These are phyloP conservation scores for Tiliacea citrago DNA, from an alignment of 2,888 invertebrate genomes.

Conservation along the genomic window DNA sequence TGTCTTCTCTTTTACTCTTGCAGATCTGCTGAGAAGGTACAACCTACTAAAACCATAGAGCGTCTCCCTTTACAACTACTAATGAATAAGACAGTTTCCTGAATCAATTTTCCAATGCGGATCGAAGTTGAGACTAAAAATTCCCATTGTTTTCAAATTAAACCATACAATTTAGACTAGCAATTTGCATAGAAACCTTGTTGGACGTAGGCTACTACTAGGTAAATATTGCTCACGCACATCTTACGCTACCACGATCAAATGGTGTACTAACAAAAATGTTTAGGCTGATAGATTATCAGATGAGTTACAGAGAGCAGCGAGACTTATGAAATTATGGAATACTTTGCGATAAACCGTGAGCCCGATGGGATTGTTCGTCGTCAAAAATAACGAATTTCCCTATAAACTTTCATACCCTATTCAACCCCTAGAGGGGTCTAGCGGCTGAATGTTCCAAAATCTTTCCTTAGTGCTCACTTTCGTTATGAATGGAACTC, in stretches of 20 bases:
- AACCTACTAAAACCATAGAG: neutral
- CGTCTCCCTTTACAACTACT: neutral
- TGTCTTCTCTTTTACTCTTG: neutral
- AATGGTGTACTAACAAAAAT: neutral
- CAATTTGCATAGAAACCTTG: neutral
- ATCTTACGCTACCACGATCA: neutral
- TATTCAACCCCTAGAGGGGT: neutral
- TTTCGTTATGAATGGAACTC: neutral
- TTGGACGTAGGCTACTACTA: neutral
- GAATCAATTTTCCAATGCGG: neutral
- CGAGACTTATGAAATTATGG: neutral
- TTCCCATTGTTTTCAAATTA: too few species aligned
- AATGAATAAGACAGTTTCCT: neutral
- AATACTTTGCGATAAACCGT: too few species aligned
- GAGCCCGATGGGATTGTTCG: too few species aligned
- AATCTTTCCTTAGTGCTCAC: too few species aligned
- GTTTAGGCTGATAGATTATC: neutral
- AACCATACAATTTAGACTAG: neutral
- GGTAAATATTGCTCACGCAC: neutral
- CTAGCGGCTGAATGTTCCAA: too few species aligned
- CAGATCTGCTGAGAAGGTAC: neutral
- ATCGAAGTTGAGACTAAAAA: neutral
- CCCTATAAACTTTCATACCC: too few species aligned
- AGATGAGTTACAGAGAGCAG: neutral
- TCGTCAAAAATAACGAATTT: neutral